These are phyloP conservation scores for Gnathonemus echidnorhynchus DNA, from an alignment of 2,113 vertebrate species.

Conservation along the genomic window DNA sequence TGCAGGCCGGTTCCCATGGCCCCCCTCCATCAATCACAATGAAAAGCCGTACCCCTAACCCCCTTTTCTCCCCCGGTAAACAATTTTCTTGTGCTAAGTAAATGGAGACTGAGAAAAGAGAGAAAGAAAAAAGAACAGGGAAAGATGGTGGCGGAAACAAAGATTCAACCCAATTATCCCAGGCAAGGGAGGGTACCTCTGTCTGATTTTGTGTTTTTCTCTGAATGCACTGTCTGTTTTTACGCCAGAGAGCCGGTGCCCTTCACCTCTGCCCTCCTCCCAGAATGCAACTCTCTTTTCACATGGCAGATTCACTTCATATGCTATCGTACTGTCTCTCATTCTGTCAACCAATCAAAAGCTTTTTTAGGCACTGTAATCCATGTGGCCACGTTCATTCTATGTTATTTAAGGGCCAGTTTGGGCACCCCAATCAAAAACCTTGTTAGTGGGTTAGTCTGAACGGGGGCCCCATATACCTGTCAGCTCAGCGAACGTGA, in stretches of 20 bases:
- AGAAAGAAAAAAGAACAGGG: neutral
- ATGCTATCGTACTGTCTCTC: neutral
- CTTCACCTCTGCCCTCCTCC: neutral
- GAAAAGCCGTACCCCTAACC: conserved; percentile 26
- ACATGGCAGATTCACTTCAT: neutral
- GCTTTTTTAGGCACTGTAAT: neutral
- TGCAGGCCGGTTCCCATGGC: conserved; percentile 44
- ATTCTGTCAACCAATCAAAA: neutral
- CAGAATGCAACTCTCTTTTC: neutral
- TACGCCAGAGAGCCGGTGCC: neutral
- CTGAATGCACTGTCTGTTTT: conserved; percentile 23
- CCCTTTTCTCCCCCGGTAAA: conserved; percentile 31
- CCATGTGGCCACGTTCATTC: neutral
- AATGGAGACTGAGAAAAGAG: conserved; percentile 32
- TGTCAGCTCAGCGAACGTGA: neutral
- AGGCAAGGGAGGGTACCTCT: conserved; percentile 32
- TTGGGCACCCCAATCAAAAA: neutral
- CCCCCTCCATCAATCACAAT: conserved; percentile 48
- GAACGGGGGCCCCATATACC: neutral
- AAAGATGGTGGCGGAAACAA: neutral
- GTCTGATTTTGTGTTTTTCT: conserved; percentile 20
- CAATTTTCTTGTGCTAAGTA: conserved; percentile 46
- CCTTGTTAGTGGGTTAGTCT: neutral
- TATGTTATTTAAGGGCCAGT: neutral
- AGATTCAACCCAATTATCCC: conserved; percentile 39